Evolutionary conservation across 2,113 vertebrate genomes (phyloP).

Genomic region (Scomber colias): DNA sequence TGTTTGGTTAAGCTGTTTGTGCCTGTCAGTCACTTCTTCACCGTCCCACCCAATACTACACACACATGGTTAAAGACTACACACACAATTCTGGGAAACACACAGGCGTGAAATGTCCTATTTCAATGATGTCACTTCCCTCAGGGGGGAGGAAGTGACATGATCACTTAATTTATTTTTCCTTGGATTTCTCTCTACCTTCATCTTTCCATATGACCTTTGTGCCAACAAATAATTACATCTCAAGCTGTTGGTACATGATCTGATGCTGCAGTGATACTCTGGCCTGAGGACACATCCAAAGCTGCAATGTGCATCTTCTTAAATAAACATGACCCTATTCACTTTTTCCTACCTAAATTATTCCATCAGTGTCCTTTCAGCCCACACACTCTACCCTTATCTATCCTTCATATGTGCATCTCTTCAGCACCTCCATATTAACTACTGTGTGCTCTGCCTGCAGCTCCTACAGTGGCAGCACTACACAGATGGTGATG

Average conservation of each 20-base stretch:
- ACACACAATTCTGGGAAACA: conserved; percentile 4
- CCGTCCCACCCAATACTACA: conserved; percentile 33
- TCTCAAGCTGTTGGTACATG: background rate
- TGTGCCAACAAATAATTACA: background rate
- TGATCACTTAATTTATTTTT: background rate
- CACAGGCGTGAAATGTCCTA: conserved; percentile 31
- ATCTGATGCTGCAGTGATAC: background rate
- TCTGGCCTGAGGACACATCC: background rate
- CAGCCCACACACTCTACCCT: conserved; percentile 29
- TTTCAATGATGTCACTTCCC: conserved; percentile 54
- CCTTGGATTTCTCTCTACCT: background rate
- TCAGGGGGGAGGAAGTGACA: too few species aligned
- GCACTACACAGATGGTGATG: conserved; percentile 77
- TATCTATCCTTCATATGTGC: conserved; percentile 39
- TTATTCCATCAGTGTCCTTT: conserved; percentile 46
- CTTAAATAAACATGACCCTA: conserved; percentile 28
- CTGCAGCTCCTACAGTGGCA: conserved; percentile 12
- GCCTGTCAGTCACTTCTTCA: conserved; percentile 64
- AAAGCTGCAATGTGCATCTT: background rate
- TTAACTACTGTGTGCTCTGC: conserved; percentile 36
- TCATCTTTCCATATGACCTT: background rate
- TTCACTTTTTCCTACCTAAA: conserved; percentile 37
- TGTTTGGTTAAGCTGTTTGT: conserved; percentile 67
- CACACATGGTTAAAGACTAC: background rate
- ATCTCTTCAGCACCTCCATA: conserved; percentile 56